These are phyloP conservation scores for Hystrix brachyura DNA, from an alignment of 2,113 vertebrate genomes.

Conservation along the genomic window DNA sequence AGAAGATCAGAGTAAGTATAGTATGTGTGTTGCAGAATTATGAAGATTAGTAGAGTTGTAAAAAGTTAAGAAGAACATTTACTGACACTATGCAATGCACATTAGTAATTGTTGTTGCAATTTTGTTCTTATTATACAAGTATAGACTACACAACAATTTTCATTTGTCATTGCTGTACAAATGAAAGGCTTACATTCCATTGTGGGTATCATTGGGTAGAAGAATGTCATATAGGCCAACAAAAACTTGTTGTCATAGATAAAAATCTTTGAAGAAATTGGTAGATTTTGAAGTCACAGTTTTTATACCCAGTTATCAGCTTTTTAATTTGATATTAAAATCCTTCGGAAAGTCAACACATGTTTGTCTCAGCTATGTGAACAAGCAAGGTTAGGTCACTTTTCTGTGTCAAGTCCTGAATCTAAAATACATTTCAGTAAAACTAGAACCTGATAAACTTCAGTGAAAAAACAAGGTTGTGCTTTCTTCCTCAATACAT, in stretches of 20 bases:
- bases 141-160: neutral
- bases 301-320: neutral
- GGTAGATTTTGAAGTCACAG: constrained; percentile 1
- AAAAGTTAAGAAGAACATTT: neutral
- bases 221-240: neutral
- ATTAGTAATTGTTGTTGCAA: neutral
- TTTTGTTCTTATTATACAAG: neutral
- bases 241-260: neutral
- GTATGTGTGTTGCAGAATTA: neutral
- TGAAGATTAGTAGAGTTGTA: neutral
- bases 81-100: neutral
- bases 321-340: neutral
- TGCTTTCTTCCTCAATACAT: neutral
- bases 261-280: neutral
- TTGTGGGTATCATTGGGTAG: neutral
- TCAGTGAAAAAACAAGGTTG: neutral
- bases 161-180: neutral
- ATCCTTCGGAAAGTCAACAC: neutral
- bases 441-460: constrained; percentile 18
- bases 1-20: neutral
- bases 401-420: neutral
- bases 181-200: neutral
- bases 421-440: constrained; percentile 4
- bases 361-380: constrained; percentile 18
- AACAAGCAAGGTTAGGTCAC: neutral